A percentile compares a stretch with the other conserved stretches of the same genome.
These are phyloP conservation scores for Aethina tumida DNA, from an alignment of 1,140 invertebrate genomes.

Conservation along the genomic window DNA sequence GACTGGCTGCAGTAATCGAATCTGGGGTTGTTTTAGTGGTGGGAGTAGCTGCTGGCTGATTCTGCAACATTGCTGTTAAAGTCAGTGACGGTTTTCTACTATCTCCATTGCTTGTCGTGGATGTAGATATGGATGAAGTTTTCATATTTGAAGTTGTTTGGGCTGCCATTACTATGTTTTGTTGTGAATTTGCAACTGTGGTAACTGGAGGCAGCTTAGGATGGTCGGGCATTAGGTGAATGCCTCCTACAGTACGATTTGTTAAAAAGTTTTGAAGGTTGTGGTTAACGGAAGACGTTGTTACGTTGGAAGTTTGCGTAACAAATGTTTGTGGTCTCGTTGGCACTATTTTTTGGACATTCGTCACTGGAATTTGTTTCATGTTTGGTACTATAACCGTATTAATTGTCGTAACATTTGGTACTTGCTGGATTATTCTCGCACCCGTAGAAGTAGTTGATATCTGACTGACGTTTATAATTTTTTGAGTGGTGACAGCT, in stretches of 20 bases:
- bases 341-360: slow-evolving; percentile 6
- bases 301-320: slow-evolving; percentile 6
- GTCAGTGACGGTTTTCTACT: slow-evolving; percentile 29
- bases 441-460: slow-evolving; percentile 17
- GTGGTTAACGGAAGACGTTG: slow-evolving; percentile 32
- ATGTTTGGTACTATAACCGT: slow-evolving; percentile 29
- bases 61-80: slow-evolving; percentile 34
- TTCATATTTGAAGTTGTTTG: slow-evolving; percentile 9
- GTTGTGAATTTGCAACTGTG: slow-evolving; percentile 8
- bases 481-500: slow-evolving; percentile 20
- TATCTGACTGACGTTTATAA: slow-evolving; percentile 13
- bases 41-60: slow-evolving; percentile 32
- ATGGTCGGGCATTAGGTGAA: slow-evolving; percentile 24
- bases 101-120: slow-evolving; percentile 11
- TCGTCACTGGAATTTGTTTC: slow-evolving; percentile 17
- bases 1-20: slow-evolving; percentile 33
- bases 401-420: slow-evolving; percentile 13
- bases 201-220: slow-evolving; percentile 23
- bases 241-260: slow-evolving; percentile 10
- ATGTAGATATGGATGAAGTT: slow-evolving; percentile 7
- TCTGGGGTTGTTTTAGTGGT: slow-evolving; percentile 30
- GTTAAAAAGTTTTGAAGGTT: slow-evolving; percentile 18
- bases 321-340: too few relatives aligned
- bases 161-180: slow-evolving; percentile 1
- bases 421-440: slow-evolving; percentile 21